These are phyloP conservation scores for Gastracanthus pulcherrimus DNA, from an alignment of 2,888 invertebrate genomes.

Conservation along the genomic window DNA sequence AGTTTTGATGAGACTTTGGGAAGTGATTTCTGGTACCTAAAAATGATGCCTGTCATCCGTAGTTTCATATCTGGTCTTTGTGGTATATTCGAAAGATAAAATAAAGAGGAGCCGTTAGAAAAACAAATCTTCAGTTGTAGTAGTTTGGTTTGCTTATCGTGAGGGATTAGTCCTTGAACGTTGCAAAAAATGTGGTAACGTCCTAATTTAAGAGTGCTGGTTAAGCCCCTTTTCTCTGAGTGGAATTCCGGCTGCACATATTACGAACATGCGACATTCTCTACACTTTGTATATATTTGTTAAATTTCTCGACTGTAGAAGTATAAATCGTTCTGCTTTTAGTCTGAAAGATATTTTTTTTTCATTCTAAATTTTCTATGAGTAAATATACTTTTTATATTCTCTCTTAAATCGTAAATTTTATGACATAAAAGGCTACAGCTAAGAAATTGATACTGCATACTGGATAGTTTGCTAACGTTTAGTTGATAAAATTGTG, in stretches of 20 bases:
- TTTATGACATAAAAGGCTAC: not conserved
- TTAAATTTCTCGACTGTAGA: not conserved
- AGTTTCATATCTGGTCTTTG: too few relatives aligned
- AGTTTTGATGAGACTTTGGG: too few relatives aligned
- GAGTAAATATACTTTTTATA: not conserved
- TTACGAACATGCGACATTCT: too few relatives aligned
- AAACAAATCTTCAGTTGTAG: not conserved
- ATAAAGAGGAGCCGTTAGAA: too few relatives aligned
- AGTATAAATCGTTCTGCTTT: not conserved
- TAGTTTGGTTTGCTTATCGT: not conserved
- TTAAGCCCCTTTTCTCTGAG: not conserved
- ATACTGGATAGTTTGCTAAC: not conserved
- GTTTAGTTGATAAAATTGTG: not conserved
- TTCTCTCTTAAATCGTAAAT: not conserved
- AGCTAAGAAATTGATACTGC: too few relatives aligned
- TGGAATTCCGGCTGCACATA: too few relatives aligned
- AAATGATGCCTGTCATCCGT: too few relatives aligned
- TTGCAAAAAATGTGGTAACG: not conserved
- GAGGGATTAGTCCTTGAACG: not conserved
- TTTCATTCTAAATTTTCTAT: not conserved
- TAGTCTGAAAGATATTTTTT: not conserved
- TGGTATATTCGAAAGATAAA: too few relatives aligned
- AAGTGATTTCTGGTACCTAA: too few relatives aligned
- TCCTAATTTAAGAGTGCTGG: not conserved
- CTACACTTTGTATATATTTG: not conserved